Evolutionary conservation across 2,797 vertebrate genomes (phyloP).

Genomic region (Phataginus tetradactyla): DNA sequence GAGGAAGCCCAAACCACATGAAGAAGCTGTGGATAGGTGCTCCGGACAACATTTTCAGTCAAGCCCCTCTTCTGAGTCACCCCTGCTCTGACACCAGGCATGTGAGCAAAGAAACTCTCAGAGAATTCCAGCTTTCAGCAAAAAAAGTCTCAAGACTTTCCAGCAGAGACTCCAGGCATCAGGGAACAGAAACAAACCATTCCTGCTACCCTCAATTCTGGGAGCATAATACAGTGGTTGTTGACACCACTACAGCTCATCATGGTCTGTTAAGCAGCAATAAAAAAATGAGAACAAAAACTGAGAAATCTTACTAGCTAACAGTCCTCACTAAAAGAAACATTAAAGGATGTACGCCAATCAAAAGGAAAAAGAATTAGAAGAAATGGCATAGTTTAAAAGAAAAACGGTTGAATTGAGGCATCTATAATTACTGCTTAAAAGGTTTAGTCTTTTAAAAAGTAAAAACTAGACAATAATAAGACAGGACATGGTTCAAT

Average conservation of each 20-base stretch:
- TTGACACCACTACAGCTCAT: no score
- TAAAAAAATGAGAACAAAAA: not conserved
- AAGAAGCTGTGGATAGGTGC: rapidly evolving
- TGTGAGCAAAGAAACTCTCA: not conserved
- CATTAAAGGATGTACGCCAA: not conserved
- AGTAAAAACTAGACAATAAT: not conserved
- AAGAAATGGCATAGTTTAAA: not conserved
- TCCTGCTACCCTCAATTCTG: not conserved
- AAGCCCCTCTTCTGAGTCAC: not conserved
- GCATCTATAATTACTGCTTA: not conserved
- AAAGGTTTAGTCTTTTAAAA: not conserved
- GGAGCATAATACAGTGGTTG: not conserved
- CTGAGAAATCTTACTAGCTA: not conserved
- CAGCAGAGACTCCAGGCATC: not conserved
- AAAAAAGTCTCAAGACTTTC: not conserved
- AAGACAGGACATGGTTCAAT: not conserved
- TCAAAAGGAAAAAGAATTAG: not conserved
- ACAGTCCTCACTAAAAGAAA: not conserved
- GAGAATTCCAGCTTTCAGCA: not conserved
- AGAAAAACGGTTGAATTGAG: not conserved
- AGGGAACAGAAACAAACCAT: no score
- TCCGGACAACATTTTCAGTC: rapidly evolving
- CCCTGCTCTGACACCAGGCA: not conserved
- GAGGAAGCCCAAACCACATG: not conserved
- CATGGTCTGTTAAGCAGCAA: no score